Percentiles rank a stretch among this genome's conserved stretches.
These are phyloP conservation scores for Xanthorhoe spadicearia DNA, from an alignment of 2,888 invertebrate genomes.

Conservation along the genomic window DNA sequence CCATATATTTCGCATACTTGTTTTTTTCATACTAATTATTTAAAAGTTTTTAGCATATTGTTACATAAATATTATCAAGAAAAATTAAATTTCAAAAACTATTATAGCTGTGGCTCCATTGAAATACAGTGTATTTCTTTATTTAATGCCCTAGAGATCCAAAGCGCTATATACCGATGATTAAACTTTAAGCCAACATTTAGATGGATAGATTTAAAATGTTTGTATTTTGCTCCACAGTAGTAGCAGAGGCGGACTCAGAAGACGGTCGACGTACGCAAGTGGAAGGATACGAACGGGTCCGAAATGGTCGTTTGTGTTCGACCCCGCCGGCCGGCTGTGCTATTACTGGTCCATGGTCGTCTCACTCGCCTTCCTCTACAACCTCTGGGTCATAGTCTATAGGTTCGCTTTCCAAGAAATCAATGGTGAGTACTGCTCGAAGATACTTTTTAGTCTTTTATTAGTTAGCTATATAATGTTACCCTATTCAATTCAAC, in stretches of 20 bases:
- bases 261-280: conserved; percentile 85
- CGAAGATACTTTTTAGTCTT: not conserved
- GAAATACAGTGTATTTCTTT: no score
- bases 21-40: no score
- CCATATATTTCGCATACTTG: no score
- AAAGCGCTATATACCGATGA: no score
- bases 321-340: conserved; percentile 98
- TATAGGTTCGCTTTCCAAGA: conserved; percentile 99
- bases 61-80: no score
- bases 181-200: no score
- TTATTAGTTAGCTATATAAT: no score
- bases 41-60: no score
- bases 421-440: conserved; percentile 90
- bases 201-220: not conserved
- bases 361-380: conserved; percentile 97
- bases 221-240: conserved; percentile 57
- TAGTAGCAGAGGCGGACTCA: conserved; percentile 77
- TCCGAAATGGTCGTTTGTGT: conserved; percentile 97
- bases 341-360: conserved; percentile 99
- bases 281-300: conserved; percentile 87
- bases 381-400: conserved; percentile 99
- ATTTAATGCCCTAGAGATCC: not conserved
- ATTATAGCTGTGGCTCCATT: no score
- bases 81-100: no score
- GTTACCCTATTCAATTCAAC: no score